Conservation (phyloP, 2,797 vertebrate genomes). For the Phataginus tricuspis region DNA sequence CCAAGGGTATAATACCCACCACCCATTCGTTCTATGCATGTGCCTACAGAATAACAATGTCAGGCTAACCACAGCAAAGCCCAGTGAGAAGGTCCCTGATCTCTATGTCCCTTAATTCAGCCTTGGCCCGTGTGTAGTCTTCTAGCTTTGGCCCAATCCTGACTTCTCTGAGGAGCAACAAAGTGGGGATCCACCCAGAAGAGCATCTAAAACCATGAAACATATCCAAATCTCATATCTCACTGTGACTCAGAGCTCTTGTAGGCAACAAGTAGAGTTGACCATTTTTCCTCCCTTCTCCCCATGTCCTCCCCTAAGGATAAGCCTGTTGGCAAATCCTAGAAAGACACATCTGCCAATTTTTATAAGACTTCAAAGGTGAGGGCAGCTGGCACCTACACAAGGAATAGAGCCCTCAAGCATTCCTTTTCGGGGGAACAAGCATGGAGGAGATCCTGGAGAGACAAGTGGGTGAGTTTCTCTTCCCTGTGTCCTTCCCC, state of each 20-base stretch:
- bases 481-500: conserved; percentile 45
- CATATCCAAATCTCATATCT: neutral
- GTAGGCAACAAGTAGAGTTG: neutral
- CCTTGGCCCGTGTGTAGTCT: neutral
- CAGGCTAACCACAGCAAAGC: neutral
- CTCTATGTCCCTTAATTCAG: neutral
- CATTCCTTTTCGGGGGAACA: neutral
- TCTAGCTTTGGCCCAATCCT: neutral
- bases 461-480: neutral
- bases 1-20: neutral
- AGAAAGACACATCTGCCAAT: neutral
- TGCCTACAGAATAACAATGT: neutral
- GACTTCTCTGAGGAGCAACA: neutral
- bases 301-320: neutral
- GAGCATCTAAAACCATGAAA: conserved; percentile 17
- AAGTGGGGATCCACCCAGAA: neutral
- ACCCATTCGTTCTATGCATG: neutral
- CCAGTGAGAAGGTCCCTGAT: neutral
- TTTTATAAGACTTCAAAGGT: neutral
- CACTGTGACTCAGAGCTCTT: neutral
- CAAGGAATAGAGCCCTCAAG: neutral
- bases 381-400: neutral
- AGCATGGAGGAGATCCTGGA: neutral
- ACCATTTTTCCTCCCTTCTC: neutral
- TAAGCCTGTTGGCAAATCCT: neutral